Base-by-base conservation (phyloP, 2,797 vertebrate genomes). In the Myiothlypis coronata region DNA sequence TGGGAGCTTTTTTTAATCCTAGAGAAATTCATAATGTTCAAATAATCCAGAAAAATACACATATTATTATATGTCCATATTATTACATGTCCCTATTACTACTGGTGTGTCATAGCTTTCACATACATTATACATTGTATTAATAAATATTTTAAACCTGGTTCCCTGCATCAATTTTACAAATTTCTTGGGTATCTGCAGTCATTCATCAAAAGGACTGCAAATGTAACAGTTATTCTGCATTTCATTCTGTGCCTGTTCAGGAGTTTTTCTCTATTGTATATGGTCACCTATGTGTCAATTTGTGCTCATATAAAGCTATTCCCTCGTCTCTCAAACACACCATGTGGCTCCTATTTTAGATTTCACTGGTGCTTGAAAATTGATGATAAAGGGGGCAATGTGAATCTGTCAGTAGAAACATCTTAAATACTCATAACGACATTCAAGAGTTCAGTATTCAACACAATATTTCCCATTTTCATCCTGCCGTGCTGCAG, bases 61-160 rank as follows among this genome's bases (percentile, higher is more conserved):
- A 0, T n/a, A 27, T 41, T 78, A 16, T 61, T 35, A 8, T 26
- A 18, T 26, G 34, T 26, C 34, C 1, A 0, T 35, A 23, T 41
- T 78, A 12, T 57, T 60, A 46, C 24, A n/a, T 12, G 5, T 39
- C 27, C 14, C 35, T 53, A 22, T 41, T 64, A 34, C 23, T 70
- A 14, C 17, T 55, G 20, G 20, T 21, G 32, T 1, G 0, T 14
- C 6, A 9, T 14, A 27, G 6, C 19, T 76, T 81, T 82, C 59
- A 64, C 16, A 60, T 63, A 49, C 2, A 1, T 70, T 59, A 56
- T 53, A 44, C 11, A 12, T 4, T 24, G 11, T 41, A 43, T 34
- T 56, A 68, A 30, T 43, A 86, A 83, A 63, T 56, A 64, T 17
- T 89, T 87, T 35, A 82, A 84, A 76, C 20, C 10, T 32, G 12